Base-by-base conservation (phyloP, 2,888 invertebrate genomes). In the Trissoscelio sp. region DNA sequence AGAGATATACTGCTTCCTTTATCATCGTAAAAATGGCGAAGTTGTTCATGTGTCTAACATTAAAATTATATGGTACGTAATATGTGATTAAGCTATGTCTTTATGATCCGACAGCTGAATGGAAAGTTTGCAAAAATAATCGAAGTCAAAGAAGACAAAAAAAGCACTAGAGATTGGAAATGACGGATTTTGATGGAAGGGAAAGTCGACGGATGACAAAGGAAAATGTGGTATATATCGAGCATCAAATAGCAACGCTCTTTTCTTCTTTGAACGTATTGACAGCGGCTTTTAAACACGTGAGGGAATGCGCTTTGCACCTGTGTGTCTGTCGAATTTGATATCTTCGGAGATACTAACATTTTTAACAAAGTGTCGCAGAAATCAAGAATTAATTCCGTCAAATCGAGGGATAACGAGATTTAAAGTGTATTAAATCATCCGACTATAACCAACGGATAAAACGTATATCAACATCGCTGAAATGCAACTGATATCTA, bases 281-380 rank as follows among this genome's bases (percentile, higher is more conserved):
- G 77, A 64, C 62, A 55, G 53, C 44, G 37, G 55, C 57, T 78
- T 64, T 70, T 57, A 64, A 70, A 78, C 70, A 39, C 24, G 46
- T 62, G 53, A 62, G 46, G 42, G 31, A 46, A 55, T 62, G 55
- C 53, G 28, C 18, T 69, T 70, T 70, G 51, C 51, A 64, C 37
- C 42, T 70, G 11, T 18, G 11, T 14, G 14, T 39, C 18, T 46
- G 57, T 64, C 20, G 18, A 46, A 48, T 64, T 66, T 31, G 48
- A 66, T 12, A 66, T 16, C 48, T 39, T 34, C 12, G n/a, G 28
- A 39, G 6, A 53, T 14, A 22, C 11, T 37, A 37, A 69, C 48
- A 16, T 48, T 60, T n/a, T 51, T 7, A 53, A 73, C 18, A 39
- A 60, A 55, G n/a, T 53, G 12, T 62, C 34, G 28, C 37, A 51